These are phyloP conservation scores for Rhyacophila evoluta DNA, from an alignment of 2,888 invertebrate species.

Conservation along the genomic window DNA sequence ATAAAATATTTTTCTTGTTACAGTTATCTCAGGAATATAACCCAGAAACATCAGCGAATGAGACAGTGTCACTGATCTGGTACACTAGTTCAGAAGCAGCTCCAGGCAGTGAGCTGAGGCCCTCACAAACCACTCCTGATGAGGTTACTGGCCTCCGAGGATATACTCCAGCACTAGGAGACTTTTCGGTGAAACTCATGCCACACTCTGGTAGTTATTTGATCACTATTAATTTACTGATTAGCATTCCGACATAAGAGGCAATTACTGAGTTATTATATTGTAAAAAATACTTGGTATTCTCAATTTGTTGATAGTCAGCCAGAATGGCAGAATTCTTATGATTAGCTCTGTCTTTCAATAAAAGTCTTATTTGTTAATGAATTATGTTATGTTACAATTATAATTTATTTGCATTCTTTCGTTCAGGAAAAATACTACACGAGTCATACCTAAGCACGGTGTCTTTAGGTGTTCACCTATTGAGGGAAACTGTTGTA, in stretches of 20 bases:
- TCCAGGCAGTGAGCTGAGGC: slow-evolving; percentile 61
- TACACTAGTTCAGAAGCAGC: slow-evolving; percentile 75
- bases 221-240: not conserved
- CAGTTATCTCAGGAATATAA: slow-evolving; percentile 39
- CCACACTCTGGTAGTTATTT: not conserved
- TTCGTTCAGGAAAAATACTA: slow-evolving; percentile 69
- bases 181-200: slow-evolving; percentile 67
- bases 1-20: no score
- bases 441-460: slow-evolving; percentile 83
- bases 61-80: slow-evolving; percentile 79
- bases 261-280: no score
- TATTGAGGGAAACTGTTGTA: slow-evolving; percentile 81
- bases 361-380: no score
- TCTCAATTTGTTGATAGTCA: no score
- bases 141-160: slow-evolving; percentile 77
- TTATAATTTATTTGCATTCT: no score
- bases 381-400: no score
- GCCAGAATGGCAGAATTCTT: no score
- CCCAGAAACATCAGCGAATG: slow-evolving; percentile 56
- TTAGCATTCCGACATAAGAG: no score
- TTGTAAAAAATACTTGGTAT: no score
- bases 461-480: slow-evolving; percentile 75
- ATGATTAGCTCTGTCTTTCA: no score
- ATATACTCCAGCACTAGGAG: slow-evolving; percentile 80
- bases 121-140: slow-evolving; percentile 65